A percentile compares a stretch with the other conserved stretches of the same genome.
phyloP scores from a whole-genome alignment of 1,140 invertebrate genomes.

The Solenopsis invicta region DNA sequence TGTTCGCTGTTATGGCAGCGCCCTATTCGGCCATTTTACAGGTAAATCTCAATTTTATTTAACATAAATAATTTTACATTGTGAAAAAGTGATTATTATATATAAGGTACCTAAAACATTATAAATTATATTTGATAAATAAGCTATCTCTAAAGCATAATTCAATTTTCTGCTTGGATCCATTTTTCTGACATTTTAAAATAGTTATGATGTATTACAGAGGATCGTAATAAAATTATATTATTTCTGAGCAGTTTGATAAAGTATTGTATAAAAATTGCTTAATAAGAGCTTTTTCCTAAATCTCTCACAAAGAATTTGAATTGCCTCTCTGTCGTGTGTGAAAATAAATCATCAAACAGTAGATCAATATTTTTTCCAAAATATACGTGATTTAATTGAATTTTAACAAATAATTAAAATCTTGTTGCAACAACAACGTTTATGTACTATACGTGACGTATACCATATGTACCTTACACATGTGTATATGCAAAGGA shows the following conservation, averaged over 20 bases:
- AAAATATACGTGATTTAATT: not conserved
- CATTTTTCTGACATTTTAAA: slow-evolving; percentile 40
- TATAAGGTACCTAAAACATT: not conserved
- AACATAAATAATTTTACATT: not conserved
- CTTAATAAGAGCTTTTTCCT: not conserved
- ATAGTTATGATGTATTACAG: not conserved
- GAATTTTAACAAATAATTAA: slow-evolving; percentile 8
- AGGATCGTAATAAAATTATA: not conserved
- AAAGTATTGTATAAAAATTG: not conserved
- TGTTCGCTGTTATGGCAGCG: slow-evolving; percentile 64
- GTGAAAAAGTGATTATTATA: not conserved
- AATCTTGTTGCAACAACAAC: not conserved
- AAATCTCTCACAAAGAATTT: not conserved
- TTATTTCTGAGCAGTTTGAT: not conserved
- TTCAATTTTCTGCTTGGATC: slow-evolving; percentile 29
- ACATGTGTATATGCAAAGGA: not conserved
- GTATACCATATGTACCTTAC: not conserved
- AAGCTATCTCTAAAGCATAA: slow-evolving; percentile 26
- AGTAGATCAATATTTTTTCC: not conserved
- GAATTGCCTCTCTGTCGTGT: not conserved
- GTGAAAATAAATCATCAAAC: not conserved
- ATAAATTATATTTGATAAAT: slow-evolving; percentile 19
- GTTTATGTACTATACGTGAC: not conserved
- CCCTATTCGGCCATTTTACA: slow-evolving; percentile 56
- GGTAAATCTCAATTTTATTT: slow-evolving; percentile 64